Conservation (phyloP, 1,140 invertebrate genomes). For the Zeugodacus cucurbitae region DNA sequence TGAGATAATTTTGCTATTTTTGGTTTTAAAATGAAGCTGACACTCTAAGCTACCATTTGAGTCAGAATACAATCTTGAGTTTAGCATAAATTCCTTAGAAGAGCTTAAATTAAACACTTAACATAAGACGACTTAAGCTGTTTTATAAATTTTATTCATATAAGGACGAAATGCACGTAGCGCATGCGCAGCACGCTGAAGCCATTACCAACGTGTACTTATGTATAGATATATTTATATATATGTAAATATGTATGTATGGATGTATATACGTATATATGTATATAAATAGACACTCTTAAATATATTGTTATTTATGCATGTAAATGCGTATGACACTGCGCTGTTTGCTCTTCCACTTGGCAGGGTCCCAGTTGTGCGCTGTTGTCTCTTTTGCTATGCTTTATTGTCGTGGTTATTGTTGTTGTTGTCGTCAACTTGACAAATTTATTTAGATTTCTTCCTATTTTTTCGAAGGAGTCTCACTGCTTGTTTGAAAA, state of each 20-base stretch:
- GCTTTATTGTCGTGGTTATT: neutral
- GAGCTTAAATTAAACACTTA: too few species aligned
- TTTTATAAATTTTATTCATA: too few species aligned
- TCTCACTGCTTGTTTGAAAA: neutral
- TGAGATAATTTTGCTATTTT: too few species aligned
- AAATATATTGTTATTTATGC: neutral
- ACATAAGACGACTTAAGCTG: too few species aligned
- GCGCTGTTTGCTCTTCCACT: neutral
- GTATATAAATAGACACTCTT: neutral
- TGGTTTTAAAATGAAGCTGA: too few species aligned
- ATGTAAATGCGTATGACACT: neutral
- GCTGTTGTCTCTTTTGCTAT: neutral
- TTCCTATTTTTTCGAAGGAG: neutral
- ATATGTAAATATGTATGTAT: neutral
- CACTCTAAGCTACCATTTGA: too few species aligned
- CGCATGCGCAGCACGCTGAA: constrained; percentile 16
- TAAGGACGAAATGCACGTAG: neutral
- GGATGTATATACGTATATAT: neutral
- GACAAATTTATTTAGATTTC: constrained; percentile 35
- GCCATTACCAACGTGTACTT: neutral
- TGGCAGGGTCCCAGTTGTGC: neutral
- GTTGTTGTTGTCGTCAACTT: neutral
- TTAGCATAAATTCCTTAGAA: too few species aligned
- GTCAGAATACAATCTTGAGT: too few species aligned
- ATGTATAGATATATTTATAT: neutral